Evolutionary conservation across 1,140 invertebrate species (phyloP), one percentile per base, ranked within the genome.

Genomic region (Conopomorpha cramerella): DNA sequence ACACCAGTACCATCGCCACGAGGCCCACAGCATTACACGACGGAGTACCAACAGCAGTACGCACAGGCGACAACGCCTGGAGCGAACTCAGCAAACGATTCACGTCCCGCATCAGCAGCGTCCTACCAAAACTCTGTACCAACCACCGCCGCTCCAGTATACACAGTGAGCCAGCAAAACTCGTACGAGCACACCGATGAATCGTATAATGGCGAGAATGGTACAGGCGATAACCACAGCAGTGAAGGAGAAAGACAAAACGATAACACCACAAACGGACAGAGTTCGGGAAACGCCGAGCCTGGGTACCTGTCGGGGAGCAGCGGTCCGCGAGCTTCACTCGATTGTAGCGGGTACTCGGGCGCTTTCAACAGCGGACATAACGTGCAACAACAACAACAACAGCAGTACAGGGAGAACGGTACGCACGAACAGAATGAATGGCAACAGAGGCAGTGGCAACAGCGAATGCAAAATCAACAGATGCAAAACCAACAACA

Each of bases 231-330:
- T 40, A 46, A 60, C 10, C 10, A 30, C 2, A 71, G 37, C 36
- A 62, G 60, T 30, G 70, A 71, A 7, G 51, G 51, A 2, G 66
- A 72, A 4, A 72, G 65, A 46, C 70, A 72, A 47, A 66, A 74
- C 45, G 61, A 70, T 45, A 72, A 53, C 36, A 55, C 63, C 30
- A 55, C 65, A 19, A 77, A 68, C 58, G 60, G 55, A 48, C 77
- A 79, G 63, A 74, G 86, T 86, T 91, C 90, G 90, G 91, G 90
- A 93, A 93, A 93, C 91, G 90, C 87, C 86, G 88, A 89, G 88
- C 91, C 91, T 93, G 91, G 91, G 82, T 93, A 93, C 88, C 90
- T 90, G 87, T 89, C 86, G 79, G 84, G 89, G 88, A 90, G 88
- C 88, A 88, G 86, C 86, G 88, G 87, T 87, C 89, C 89, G 90